phyloP scores from a whole-genome alignment of 2,797 vertebrate species.

The Rhinoraja longicauda region DNA sequence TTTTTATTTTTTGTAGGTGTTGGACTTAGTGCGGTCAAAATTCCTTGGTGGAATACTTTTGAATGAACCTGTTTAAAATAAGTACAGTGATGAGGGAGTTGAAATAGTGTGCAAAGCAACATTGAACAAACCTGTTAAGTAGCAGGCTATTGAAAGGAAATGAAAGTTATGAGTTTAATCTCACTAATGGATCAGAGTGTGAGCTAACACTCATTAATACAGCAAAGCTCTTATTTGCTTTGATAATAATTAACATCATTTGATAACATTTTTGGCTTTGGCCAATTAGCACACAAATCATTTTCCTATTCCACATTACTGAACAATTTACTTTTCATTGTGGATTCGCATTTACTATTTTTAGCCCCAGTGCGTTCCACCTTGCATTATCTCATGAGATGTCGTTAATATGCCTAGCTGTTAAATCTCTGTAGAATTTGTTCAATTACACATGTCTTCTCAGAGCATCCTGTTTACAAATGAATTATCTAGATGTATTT shows the following conservation, averaged over 20 bases:
- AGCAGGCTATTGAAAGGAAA: background rate
- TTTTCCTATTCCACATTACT: conserved; percentile 11
- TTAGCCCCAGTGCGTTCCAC: conserved; percentile 6
- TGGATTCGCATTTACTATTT: conserved; percentile 8
- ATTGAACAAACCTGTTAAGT: background rate
- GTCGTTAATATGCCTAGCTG: background rate
- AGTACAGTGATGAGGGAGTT: background rate
- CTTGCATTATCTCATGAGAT: conserved; percentile 10
- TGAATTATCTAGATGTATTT: background rate
- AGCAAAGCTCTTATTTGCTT: conserved; percentile 13
- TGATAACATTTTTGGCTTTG: conserved; percentile 29
- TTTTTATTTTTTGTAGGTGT: background rate
- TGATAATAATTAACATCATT: conserved; percentile 16
- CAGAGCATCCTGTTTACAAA: conserved; percentile 20
- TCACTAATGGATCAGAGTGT: background rate
- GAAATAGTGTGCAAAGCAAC: background rate
- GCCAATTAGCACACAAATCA: conserved; percentile 6
- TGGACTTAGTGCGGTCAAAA: background rate
- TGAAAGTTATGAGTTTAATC: background rate
- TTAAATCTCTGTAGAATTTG: conserved; percentile 7
- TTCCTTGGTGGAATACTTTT: background rate
- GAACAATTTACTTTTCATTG: conserved; percentile 1
- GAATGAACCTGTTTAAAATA: background rate
- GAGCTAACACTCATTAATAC: conserved; percentile 16
- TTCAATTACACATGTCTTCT: conserved; percentile 13